Evolutionary conservation across 2,888 invertebrate genomes (phyloP).

Genomic region (Charanyca ferruginea): DNA sequence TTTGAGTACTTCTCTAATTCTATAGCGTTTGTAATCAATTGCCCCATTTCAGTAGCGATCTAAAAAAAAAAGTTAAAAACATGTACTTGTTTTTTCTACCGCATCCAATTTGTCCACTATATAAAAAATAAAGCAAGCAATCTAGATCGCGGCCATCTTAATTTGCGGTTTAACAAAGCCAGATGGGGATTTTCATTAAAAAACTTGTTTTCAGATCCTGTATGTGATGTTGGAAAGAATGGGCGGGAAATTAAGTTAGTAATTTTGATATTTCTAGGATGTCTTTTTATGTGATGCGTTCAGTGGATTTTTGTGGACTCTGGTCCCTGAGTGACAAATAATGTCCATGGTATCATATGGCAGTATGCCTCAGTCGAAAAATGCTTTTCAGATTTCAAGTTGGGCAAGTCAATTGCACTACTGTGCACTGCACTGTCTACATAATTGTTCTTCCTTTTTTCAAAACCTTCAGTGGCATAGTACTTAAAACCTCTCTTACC

Average conservation of each 20-base stretch:
- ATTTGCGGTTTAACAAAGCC: constrained; percentile 61
- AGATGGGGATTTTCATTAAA: constrained; percentile 57
- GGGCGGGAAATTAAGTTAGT: constrained; percentile 26
- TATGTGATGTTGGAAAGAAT: constrained; percentile 38
- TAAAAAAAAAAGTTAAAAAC: constrained; percentile 31
- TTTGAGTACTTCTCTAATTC: constrained; percentile 1
- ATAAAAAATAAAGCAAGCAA: constrained; percentile 59
- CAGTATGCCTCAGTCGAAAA: no score
- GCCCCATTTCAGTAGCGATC: constrained; percentile 28
- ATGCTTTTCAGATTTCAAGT: no score
- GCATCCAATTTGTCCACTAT: constrained; percentile 51
- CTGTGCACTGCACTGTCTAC: no score
- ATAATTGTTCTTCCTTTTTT: no score
- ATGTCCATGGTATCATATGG: no score
- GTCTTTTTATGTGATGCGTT: no score
- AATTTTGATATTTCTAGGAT: no score
- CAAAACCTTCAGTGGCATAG: no score
- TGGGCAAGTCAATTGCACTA: no score
- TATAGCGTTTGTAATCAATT: constrained; percentile 30
- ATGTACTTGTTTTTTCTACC: constrained; percentile 26
- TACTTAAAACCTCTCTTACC: no score
- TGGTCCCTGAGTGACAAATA: no score
- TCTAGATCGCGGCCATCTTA: constrained; percentile 57
- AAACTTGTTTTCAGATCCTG: constrained; percentile 45
- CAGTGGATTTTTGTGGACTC: no score